Percentiles rank a stretch among this genome's conserved stretches.
Conservation (phyloP, 2,888 invertebrate species). For the Hedya salicella region DNA sequence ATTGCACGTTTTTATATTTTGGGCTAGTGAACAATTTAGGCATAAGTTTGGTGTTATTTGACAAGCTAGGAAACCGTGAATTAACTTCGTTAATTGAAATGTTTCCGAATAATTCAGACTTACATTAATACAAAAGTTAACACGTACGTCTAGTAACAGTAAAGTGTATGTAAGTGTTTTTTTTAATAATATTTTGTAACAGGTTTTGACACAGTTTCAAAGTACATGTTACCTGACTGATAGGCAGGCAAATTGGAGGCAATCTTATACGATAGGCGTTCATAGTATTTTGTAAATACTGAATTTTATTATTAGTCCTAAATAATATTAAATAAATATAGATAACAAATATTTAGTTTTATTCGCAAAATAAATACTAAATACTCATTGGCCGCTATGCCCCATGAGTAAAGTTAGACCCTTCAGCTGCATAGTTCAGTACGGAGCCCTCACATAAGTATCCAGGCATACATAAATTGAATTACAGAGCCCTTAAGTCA, state of each 20-base stretch:
- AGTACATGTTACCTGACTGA: constrained; percentile 36
- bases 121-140: constrained; percentile 14
- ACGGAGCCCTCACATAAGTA: too few relatives aligned
- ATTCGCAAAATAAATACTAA: constrained; percentile 11
- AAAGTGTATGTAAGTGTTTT: background rate
- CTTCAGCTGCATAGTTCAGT: too few relatives aligned
- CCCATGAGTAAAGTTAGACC: too few relatives aligned
- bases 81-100: constrained; percentile 18
- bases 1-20: constrained; percentile 12
- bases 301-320: constrained; percentile 71
- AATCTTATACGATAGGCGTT: constrained; percentile 60
- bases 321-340: constrained; percentile 69
- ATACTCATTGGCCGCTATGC: too few relatives aligned
- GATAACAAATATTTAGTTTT: constrained; percentile 52
- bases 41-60: constrained; percentile 12
- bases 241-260: constrained; percentile 46
- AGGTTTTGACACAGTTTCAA: constrained; percentile 40
- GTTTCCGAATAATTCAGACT: constrained; percentile 1
- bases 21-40: constrained; percentile 38
- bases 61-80: constrained; percentile 13
- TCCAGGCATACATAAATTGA: too few relatives aligned
- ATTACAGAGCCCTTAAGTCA: too few relatives aligned
- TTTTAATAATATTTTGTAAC: constrained; percentile 26
- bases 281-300: constrained; percentile 78
- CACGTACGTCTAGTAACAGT: constrained; percentile 1